These are phyloP conservation scores for Mythimna pallens DNA, from an alignment of 2,888 invertebrate genomes.

Conservation along the genomic window DNA sequence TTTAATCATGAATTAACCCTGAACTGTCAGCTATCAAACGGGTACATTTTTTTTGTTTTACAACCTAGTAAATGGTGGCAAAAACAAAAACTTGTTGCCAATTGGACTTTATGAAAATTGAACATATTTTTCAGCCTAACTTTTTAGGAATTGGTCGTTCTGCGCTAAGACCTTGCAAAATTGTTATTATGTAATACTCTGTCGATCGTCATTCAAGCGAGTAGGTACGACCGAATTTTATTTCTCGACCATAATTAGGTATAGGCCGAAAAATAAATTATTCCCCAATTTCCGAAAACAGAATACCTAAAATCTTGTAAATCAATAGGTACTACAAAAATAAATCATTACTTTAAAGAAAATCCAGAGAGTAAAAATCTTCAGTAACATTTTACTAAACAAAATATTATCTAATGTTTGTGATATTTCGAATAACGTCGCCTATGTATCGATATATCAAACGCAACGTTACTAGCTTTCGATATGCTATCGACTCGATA, in stretches of 20 bases:
- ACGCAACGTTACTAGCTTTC: neutral
- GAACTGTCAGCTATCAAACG: no score
- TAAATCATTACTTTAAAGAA: neutral
- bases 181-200: neutral
- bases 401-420: neutral
- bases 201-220: neutral
- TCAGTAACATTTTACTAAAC: neutral
- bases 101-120: neutral
- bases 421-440: neutral
- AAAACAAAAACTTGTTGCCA: neutral
- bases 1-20: no score
- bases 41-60: no score
- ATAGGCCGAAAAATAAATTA: neutral
- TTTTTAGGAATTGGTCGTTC: neutral
- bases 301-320: neutral
- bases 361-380: neutral
- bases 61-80: no score
- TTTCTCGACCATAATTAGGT: neutral
- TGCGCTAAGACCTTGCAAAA: slow-evolving; percentile 4
- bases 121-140: neutral
- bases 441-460: neutral
- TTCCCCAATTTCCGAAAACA: neutral
- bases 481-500: neutral
- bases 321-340: neutral
- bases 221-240: neutral